A percentile compares a stretch with the other conserved stretches of the same genome.
phyloP scores from a whole-genome alignment of 2,113 vertebrate genomes.

The Butorides virescens region DNA sequence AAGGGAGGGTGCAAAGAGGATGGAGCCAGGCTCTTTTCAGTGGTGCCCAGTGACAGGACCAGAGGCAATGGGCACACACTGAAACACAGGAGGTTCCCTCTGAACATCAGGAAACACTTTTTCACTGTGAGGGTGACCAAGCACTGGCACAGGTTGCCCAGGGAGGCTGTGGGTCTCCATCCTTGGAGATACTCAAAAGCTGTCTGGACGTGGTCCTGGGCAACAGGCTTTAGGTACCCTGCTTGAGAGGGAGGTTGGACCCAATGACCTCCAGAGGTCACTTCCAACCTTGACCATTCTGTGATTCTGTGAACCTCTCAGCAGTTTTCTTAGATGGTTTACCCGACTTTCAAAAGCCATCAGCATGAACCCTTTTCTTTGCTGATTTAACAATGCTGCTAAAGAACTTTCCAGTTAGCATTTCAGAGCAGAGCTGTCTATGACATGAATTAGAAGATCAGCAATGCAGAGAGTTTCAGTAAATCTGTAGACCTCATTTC shows the following conservation, averaged over 20 bases:
- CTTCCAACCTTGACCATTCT: background rate
- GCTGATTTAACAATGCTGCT: background rate
- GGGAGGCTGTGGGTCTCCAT: background rate
- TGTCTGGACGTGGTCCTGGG: background rate
- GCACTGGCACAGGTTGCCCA: background rate
- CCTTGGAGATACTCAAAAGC: background rate
- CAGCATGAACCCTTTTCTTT: background rate
- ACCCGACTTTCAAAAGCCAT: background rate
- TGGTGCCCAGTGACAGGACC: background rate
- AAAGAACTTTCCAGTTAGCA: background rate
- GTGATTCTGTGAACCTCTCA: background rate
- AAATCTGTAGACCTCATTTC: background rate
- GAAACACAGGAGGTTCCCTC: background rate
- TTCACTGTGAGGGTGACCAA: background rate
- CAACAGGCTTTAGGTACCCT: accelerated
- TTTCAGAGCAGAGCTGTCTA: background rate
- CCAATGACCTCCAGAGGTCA: background rate
- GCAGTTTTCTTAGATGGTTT: background rate
- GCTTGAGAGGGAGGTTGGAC: background rate
- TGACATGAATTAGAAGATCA: background rate
- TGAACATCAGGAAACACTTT: background rate
- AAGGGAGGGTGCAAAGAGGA: too few relatives aligned
- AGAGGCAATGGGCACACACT: background rate
- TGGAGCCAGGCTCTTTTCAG: background rate
- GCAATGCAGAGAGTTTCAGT: background rate